A percentile compares a stretch with the other conserved stretches of the same genome.
Evolutionary conservation across 2,888 invertebrate species (phyloP).

Genomic region (Metacarcinus magister): DNA sequence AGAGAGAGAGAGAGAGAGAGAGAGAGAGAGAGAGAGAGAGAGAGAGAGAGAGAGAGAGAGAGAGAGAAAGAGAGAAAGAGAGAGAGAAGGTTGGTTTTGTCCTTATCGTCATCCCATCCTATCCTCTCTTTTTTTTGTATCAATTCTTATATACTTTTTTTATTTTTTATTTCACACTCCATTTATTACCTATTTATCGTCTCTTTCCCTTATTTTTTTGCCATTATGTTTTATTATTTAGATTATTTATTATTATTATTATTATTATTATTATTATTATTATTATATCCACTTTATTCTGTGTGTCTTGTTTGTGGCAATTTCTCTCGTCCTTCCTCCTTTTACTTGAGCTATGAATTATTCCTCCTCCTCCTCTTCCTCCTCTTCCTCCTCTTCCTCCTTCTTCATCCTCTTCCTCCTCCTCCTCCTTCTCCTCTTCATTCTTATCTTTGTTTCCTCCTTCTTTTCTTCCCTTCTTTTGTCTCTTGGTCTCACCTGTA

Average conservation of each 20-base stretch:
- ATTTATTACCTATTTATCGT: no score
- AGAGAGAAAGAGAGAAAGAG: neutral
- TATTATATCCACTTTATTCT: no score
- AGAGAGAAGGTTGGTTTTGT: no score
- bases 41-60: neutral
- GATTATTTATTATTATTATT: no score
- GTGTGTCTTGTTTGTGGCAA: no score
- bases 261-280: no score
- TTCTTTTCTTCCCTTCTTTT: neutral
- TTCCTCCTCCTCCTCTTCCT: neutral
- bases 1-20: no score
- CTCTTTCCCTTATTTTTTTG: no score
- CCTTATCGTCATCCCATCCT: no score
- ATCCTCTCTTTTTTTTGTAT: neutral
- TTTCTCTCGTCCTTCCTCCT: neutral
- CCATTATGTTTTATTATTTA: no score
- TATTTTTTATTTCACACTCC: no score
- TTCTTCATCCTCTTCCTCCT: neutral
- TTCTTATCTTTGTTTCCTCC: neutral
- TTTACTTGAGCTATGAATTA: no score
- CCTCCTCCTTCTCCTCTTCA: neutral
- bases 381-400: neutral
- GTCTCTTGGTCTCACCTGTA: neutral
- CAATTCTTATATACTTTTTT: neutral
- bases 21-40: neutral